A percentile compares a stretch with the other conserved stretches of the same genome.
Conservation (phyloP, 2,113 vertebrate genomes). For the Jaculus jaculus region DNA sequence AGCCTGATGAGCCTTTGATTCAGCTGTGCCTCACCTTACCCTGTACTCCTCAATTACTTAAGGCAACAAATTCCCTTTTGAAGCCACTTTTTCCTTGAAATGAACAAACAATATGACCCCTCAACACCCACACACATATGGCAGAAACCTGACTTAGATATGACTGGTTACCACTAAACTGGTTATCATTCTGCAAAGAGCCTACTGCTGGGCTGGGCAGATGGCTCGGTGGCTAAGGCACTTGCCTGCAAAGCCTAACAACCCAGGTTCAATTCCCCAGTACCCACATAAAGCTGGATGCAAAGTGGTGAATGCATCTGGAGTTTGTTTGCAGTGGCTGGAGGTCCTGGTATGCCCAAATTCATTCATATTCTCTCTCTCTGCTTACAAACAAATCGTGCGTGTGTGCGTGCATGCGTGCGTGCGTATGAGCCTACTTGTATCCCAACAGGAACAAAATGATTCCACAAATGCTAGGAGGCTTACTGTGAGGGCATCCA, state of each 20-base stretch:
- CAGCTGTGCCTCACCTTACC: neutral
- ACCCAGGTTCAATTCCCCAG: too few species aligned
- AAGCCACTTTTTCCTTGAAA: constrained; percentile 6
- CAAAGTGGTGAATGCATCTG: too few species aligned
- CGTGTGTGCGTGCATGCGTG: too few species aligned
- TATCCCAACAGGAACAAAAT: neutral
- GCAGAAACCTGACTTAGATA: neutral
- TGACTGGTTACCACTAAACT: neutral
- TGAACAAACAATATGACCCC: neutral
- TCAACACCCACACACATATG: neutral
- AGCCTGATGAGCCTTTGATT: neutral
- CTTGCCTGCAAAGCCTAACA: too few species aligned
- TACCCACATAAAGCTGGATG: too few species aligned
- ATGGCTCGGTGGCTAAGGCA: too few species aligned
- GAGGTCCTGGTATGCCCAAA: too few species aligned
- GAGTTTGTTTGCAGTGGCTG: too few species aligned
- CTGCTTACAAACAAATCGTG: too few species aligned
- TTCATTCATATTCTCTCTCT: too few species aligned
- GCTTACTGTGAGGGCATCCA: neutral
- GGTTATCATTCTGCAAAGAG: neutral
- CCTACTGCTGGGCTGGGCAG: neutral
- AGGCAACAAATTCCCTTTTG: neutral
- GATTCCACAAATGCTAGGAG: neutral
- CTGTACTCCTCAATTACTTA: neutral
- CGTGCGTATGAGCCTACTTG: too few species aligned